These are phyloP conservation scores for Acronicta aceris DNA, from an alignment of 2,888 invertebrate species.

Conservation along the genomic window DNA sequence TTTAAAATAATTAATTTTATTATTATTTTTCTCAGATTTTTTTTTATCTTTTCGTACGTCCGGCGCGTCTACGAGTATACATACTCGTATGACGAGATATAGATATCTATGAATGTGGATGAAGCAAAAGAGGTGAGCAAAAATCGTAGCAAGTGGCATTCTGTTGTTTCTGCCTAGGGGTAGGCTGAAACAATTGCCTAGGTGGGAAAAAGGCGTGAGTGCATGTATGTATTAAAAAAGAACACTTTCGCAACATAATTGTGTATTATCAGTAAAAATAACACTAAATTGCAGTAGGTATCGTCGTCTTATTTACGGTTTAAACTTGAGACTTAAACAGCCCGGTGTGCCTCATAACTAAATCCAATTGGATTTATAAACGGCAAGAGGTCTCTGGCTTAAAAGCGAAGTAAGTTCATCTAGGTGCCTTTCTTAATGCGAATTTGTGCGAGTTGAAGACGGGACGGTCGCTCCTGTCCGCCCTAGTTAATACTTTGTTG, in stretches of 20 bases:
- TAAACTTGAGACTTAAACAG: conserved; percentile 36
- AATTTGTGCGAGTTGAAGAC: conserved; percentile 62
- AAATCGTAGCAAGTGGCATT: no score
- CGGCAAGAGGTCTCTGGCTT: conserved; percentile 68
- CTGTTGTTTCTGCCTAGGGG: no score
- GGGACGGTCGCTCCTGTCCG: conserved; percentile 55
- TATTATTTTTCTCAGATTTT: no score
- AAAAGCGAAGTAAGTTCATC: conserved; percentile 63
- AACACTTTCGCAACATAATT: neutral
- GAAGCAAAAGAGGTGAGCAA: no score
- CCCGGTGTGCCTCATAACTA: conserved; percentile 55
- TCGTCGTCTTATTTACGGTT: neutral
- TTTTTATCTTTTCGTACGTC: no score
- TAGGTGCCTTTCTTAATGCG: conserved; percentile 65
- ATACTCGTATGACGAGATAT: no score
- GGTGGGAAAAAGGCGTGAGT: no score
- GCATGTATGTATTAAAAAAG: no score
- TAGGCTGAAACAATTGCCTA: no score
- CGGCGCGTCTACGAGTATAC: no score
- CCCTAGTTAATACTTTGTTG: conserved; percentile 53
- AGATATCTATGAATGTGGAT: no score
- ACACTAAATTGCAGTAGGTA: neutral
- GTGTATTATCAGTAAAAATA: neutral
- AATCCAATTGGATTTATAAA: conserved; percentile 76
- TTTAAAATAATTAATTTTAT: no score